These are phyloP conservation scores for Drosophila tristis DNA, from an alignment of 1,140 invertebrate genomes.

Conservation along the genomic window DNA sequence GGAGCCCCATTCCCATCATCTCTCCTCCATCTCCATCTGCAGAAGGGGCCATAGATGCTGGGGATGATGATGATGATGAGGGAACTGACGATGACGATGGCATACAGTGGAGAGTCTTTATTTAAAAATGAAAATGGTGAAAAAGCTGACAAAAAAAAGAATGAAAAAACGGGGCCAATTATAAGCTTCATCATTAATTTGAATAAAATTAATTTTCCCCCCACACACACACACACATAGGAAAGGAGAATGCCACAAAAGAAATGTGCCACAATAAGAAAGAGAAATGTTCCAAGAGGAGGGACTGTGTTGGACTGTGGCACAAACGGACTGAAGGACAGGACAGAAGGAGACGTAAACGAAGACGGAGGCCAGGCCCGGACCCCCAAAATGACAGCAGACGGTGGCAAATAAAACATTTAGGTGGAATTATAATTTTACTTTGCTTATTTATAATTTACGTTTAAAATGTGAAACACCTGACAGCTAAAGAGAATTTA, in stretches of 20 bases:
- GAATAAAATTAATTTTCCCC: slow-evolving; percentile 78
- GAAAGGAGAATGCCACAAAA: slow-evolving; percentile 45
- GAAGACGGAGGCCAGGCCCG: slow-evolving; percentile 3
- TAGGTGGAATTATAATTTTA: slow-evolving; percentile 80
- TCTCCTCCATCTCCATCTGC: too few relatives aligned
- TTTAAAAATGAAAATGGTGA: slow-evolving; percentile 44
- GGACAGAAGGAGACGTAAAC: slow-evolving; percentile 1
- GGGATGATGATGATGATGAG: slow-evolving; percentile 27
- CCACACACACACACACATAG: slow-evolving; percentile 10
- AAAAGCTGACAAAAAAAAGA: slow-evolving; percentile 33
- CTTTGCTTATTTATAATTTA: slow-evolving; percentile 82
- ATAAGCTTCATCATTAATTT: slow-evolving; percentile 82
- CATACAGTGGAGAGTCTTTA: slow-evolving; percentile 60
- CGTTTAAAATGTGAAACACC: slow-evolving; percentile 83
- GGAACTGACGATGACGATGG: slow-evolving; percentile 28
- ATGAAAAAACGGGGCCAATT: slow-evolving; percentile 72
- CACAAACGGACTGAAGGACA: slow-evolving; percentile 23
- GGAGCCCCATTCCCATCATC: slow-evolving; percentile 19
- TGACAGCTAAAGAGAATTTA: slow-evolving; percentile 82
- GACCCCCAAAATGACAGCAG: slow-evolving; percentile 42
- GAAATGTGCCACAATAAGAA: slow-evolving; percentile 39
- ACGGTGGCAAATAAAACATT: slow-evolving; percentile 79
- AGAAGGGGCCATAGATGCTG: slow-evolving; percentile 12
- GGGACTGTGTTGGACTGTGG: slow-evolving; percentile 7
- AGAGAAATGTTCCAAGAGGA: slow-evolving; percentile 34